Evolutionary conservation across 2,888 invertebrate species (phyloP), one percentile per base, ranked within the genome.

Genomic region (Sinotaia quadrata): DNA sequence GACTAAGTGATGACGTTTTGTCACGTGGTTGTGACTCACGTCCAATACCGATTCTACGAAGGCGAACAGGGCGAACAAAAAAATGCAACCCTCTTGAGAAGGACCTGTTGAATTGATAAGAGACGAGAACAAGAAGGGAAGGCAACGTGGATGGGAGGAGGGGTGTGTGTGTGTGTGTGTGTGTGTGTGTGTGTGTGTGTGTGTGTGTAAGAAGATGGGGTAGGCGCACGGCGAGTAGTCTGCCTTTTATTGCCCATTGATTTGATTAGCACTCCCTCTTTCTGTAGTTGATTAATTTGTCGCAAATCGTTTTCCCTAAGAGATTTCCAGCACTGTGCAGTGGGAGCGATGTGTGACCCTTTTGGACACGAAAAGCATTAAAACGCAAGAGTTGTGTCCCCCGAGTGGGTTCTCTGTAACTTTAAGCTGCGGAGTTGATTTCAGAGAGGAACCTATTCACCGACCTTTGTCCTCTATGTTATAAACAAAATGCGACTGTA

Each of bases 1-100:
- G 61, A 61, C 61, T 61, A 61, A 61, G 61, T 49, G 61, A 51
- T 61, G 61, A 61, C 61, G 61, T 58, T 41, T 41, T 21, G 34
- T 60, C 60, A 62, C 62, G 12, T 51, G 51, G 27, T 12, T 52
- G 33, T 36, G 33, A 49, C 62, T 60, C 60, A 60, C 60, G 27
- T 31, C 54, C 18, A 31, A 3, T 24, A n/a, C 47, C 47, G n/a
- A 41, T n/a, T 41, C 15, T 12, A 18, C 15, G n/a, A n/a, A 24
- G 47, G 8, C 24, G 47, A 24, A 47, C n/a, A n/a, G 41, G 41
- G 41, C n/a, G 41, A n/a, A n/a, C 15, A 41, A 41, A 41, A n/a
- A 41, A n/a, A 18, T 41, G 41, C 3, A 1, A n/a, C 15, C 41
- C 18, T n/a, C 7, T 18, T 1, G 47, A 47, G 15, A 18, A 24